These are phyloP conservation scores for Acanthacorydalis orientalis DNA, from an alignment of 2,888 invertebrate species.

Conservation along the genomic window DNA sequence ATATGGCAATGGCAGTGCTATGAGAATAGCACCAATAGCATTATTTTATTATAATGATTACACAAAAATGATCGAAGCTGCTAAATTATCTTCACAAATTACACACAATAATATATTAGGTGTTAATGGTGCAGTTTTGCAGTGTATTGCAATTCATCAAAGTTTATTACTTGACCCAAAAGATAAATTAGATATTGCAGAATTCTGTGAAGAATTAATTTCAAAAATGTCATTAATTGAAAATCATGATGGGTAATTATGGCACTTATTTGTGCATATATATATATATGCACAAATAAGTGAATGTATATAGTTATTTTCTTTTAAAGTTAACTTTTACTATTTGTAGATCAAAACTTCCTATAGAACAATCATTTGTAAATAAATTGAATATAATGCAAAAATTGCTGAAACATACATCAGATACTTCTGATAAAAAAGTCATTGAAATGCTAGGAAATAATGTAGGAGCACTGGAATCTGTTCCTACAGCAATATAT, in stretches of 20 bases:
- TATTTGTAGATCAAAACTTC: background rate
- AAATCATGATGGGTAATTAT: slow-evolving; percentile 19
- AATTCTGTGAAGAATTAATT: slow-evolving; percentile 32
- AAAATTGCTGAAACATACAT: slow-evolving; percentile 27
- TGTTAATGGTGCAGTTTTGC: slow-evolving; percentile 37
- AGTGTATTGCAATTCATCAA: slow-evolving; percentile 39
- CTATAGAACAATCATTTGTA: slow-evolving; percentile 26
- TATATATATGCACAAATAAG: background rate
- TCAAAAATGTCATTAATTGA: slow-evolving; percentile 34
- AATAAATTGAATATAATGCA: slow-evolving; percentile 33
- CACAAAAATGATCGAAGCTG: slow-evolving; percentile 29
- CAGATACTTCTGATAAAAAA: slow-evolving; percentile 27
- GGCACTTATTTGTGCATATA: background rate
- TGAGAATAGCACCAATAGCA: slow-evolving; percentile 51
- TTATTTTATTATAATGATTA: slow-evolving; percentile 37
- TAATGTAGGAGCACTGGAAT: slow-evolving; percentile 42
- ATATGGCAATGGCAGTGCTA: slow-evolving; percentile 63
- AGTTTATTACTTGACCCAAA: slow-evolving; percentile 28
- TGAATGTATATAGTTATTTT: background rate
- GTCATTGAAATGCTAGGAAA: slow-evolving; percentile 39
- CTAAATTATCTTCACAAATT: slow-evolving; percentile 32
- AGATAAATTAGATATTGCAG: slow-evolving; percentile 26
- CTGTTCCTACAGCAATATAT: slow-evolving; percentile 57
- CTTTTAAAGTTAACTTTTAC: too few species aligned
- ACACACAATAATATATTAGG: slow-evolving; percentile 44